Base-by-base conservation (phyloP, 37 sponge, comb jelly and placozoan species). In the Tethya wilhelma region DNA sequence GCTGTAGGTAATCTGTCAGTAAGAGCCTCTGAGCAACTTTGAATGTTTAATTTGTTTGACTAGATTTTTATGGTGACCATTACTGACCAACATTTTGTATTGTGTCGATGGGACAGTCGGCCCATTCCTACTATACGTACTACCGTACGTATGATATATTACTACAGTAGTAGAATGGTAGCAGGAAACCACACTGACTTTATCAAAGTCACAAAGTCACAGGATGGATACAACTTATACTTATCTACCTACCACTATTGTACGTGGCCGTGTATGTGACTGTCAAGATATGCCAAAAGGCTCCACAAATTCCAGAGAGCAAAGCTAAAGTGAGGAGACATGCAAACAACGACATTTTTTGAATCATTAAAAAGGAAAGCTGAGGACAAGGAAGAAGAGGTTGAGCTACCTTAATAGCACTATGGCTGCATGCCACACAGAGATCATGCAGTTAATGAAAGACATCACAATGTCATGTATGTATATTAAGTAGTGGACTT, bases 241-340 rank as follows among this genome's bases (percentile, higher is more conserved):
- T 80, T 3, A 68, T 80, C 25, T 80, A 80, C 56, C 59, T 80
- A 19, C 81, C 81, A 8, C 33, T 80, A 25, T 29, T 60, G 4
- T 29, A n/a, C 58, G 28, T 75, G 28, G 43, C 62, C n/a, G 23
- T 3, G 42, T 75, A 75, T 75, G 41, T 33, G 28, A 11, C 64
- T 8, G 64, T 62, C 17, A 49, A 49, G 30, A 62, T 62, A 11
- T n/a, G n/a, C n/a, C n/a, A n/a, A n/a, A n/a, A n/a, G n/a, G n/a
- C n/a, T n/a, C n/a, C n/a, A n/a, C n/a, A n/a, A n/a, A n/a, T n/a
- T n/a, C n/a, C n/a, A n/a, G n/a, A n/a, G n/a, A n/a, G n/a, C n/a
- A n/a, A n/a, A n/a, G n/a, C n/a, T n/a, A n/a, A n/a, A n/a, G n/a
- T n/a, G n/a, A n/a, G 64, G 64, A 62, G 28, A n/a, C n/a, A n/a